Base-by-base conservation (phyloP, 2,797 vertebrate species). In the Eulemur rubriventer region DNA sequence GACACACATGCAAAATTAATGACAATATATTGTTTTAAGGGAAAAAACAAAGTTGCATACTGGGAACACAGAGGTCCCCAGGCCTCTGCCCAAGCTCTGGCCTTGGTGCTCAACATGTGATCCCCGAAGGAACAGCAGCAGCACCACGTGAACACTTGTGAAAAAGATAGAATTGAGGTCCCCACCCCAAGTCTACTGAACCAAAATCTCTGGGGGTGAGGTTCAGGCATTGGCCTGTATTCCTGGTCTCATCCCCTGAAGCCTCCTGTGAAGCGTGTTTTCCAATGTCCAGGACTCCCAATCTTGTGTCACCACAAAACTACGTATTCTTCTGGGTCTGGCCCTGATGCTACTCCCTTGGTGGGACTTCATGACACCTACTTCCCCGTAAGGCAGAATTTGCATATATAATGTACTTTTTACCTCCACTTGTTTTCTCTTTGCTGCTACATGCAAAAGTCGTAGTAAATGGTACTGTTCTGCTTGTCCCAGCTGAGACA, bases 381-480 rank as follows among this genome's bases (percentile, higher is more conserved):
- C 67, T 86, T 81, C 1, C 6, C 10, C 20, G 4, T 22, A 17
- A 61, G 65, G 24, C 4, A 88, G 48, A 84, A 88, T 78, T 72
- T 65, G 17, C 2, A 9, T 22, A 4, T 26, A n/a, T 5, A 12
- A 50, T 30, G 14, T 6, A 4, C 20, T 75, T 35, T 98, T 99
- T 98, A 99, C 99, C 98, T 99, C 98, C 0, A 98, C 98, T 76
- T 99, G 99, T 91, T 99, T 99, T 26, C 75, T 98, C 97, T 99
- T 99, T 1, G 99, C 99, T 57, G 99, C 98, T 67, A 98, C 97
- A 30, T 99, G 99, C 94, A 99, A 98, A 76, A 99, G 99, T 96
- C 98, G 97, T 78, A 99, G 99, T 93, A 99, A 98, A 94, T 99
- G 99, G 24, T 99, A 99, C 43, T 99, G 99, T 95, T 99, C 99